phyloP scores from a whole-genome alignment of 2,888 invertebrate species.

The Epicampocera succincta region DNA sequence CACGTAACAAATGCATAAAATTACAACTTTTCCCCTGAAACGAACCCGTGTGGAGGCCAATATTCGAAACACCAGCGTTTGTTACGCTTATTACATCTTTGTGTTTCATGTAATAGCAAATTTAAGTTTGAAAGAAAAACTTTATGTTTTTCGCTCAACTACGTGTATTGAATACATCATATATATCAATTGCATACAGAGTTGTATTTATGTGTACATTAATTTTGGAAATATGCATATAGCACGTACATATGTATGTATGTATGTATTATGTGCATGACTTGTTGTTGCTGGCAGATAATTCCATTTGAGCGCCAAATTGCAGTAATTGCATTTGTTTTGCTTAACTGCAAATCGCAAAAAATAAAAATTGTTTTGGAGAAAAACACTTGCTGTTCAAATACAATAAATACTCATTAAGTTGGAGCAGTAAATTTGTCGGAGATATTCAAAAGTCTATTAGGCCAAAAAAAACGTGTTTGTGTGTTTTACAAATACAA shows the following conservation, averaged over 20 bases:
- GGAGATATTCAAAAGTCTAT: slow-evolving; percentile 2
- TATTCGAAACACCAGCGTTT: slow-evolving; percentile 28
- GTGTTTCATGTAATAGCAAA: slow-evolving; percentile 50
- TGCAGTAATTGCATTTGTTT: slow-evolving; percentile 3
- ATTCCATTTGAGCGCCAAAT: slow-evolving; percentile 7
- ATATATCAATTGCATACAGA: slow-evolving; percentile 11
- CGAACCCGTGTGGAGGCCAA: slow-evolving; percentile 40
- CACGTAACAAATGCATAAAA: slow-evolving; percentile 26
- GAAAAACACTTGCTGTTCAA: slow-evolving; percentile 31
- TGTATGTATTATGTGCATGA: not conserved
- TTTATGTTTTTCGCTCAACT: slow-evolving; percentile 1
- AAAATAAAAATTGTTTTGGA: slow-evolving; percentile 19
- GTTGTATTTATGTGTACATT: not conserved
- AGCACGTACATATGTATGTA: too few species aligned
- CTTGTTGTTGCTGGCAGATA: slow-evolving; percentile 11
- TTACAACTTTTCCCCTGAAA: slow-evolving; percentile 12
- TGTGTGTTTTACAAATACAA: not conserved
- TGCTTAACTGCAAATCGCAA: not conserved
- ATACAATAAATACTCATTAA: slow-evolving; percentile 43
- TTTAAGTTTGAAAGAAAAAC: slow-evolving; percentile 13
- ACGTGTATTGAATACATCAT: slow-evolving; percentile 16
- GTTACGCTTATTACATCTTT: slow-evolving; percentile 58
- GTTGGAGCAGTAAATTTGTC: slow-evolving; percentile 20
- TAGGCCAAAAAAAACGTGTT: slow-evolving; percentile 6
- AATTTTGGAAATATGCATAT: too few species aligned